Conservation (phyloP, 2,113 vertebrate genomes). For the Archilochus colubris region DNA sequence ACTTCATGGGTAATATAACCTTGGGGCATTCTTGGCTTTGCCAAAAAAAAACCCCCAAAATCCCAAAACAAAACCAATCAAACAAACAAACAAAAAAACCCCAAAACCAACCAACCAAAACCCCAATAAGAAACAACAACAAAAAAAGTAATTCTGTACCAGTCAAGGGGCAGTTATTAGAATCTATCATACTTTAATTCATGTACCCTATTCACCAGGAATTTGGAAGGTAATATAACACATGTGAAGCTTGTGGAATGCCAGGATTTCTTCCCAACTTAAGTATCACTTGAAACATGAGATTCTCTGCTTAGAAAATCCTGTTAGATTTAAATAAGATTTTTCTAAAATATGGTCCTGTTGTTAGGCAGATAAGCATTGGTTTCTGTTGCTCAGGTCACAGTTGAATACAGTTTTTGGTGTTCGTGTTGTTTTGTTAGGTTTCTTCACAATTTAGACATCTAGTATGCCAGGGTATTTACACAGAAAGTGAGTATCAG, state of each 20-base stretch:
- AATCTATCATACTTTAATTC: background rate
- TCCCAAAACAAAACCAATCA: too few species aligned
- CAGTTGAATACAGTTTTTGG: background rate
- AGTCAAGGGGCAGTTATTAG: background rate
- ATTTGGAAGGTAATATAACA: background rate
- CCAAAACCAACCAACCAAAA: too few species aligned
- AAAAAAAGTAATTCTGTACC: background rate
- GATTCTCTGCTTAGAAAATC: background rate
- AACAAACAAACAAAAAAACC: background rate
- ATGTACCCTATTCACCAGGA: background rate
- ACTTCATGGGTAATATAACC: background rate
- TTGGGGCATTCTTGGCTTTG: background rate
- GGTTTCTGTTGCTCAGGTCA: background rate
- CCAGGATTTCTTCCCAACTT: background rate
- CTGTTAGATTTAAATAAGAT: background rate
- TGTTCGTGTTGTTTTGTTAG: background rate
- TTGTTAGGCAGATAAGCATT: background rate
- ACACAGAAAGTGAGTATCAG: background rate
- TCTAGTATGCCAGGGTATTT: background rate
- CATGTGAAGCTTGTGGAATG: background rate
- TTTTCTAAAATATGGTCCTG: background rate
- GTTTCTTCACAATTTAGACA: background rate
- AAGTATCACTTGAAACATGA: background rate
- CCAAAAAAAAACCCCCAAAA: too few species aligned
- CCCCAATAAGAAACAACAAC: too few species aligned